Percentiles rank a stretch among this genome's conserved stretches.
These are phyloP conservation scores for Drosophila mercatorum DNA, from an alignment of 2,888 invertebrate genomes.

Conservation along the genomic window DNA sequence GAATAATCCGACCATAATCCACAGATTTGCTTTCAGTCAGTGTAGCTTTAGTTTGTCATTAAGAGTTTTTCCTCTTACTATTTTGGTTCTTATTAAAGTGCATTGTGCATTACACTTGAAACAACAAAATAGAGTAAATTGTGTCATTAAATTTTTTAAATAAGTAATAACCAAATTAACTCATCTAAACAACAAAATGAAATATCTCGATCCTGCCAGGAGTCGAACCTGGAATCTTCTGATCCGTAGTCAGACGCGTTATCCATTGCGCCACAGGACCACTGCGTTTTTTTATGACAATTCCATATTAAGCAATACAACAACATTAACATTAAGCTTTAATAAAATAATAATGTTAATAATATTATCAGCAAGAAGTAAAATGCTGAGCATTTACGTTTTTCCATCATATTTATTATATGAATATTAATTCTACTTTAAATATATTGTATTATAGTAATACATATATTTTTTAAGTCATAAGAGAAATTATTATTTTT, in stretches of 20 bases:
- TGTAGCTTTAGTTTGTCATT: slow-evolving; percentile 25
- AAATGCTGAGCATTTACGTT: neutral
- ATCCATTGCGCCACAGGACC: slow-evolving; percentile 84
- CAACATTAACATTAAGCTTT: neutral
- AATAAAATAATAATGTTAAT: too few relatives aligned
- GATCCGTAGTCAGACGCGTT: slow-evolving; percentile 85
- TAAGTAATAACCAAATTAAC: neutral
- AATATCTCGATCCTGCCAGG: slow-evolving; percentile 49
- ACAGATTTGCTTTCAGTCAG: slow-evolving; percentile 44
- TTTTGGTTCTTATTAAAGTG: too few relatives aligned
- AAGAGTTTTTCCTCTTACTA: neutral
- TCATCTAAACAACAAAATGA: too few relatives aligned
- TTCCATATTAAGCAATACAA: neutral
- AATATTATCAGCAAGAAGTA: neutral
- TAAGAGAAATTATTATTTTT: too few relatives aligned
- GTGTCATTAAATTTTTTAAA: too few relatives aligned
- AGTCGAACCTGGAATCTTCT: slow-evolving; percentile 84
- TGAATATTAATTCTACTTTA: neutral
- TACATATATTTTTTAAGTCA: too few relatives aligned
- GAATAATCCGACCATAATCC: slow-evolving; percentile 56
- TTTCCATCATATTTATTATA: neutral
- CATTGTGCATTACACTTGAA: slow-evolving; percentile 5
- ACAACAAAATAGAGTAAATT: neutral
- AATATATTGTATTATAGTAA: too few relatives aligned
- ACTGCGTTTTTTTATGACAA: neutral